Evolutionary conservation across 2,797 vertebrate genomes (phyloP).

Genomic region (Momotus momota): DNA sequence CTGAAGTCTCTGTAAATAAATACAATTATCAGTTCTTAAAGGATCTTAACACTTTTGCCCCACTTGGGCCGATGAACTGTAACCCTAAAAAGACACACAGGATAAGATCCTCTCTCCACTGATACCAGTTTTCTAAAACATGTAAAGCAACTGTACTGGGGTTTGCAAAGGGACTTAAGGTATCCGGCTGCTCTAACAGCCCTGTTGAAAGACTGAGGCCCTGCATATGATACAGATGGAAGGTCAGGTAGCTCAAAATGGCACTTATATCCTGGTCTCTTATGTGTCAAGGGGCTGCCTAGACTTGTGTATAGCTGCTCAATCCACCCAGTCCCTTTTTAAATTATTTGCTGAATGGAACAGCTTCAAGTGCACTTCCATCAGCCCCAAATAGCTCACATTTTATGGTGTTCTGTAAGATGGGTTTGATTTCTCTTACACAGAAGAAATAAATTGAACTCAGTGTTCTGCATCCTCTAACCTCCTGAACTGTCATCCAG

Average conservation of each 20-base stretch:
- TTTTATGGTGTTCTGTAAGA: not conserved
- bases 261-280: not conserved
- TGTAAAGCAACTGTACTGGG: not conserved
- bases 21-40: not conserved
- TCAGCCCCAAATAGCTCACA: not conserved
- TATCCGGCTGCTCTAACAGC: not conserved
- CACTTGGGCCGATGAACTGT: not conserved
- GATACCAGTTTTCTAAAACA: not conserved
- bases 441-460: not conserved
- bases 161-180: not conserved
- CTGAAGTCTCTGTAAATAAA: constrained; percentile 92
- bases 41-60: not conserved
- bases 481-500: not conserved
- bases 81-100: not conserved
- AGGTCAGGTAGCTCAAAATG: not conserved
- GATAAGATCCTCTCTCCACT: not conserved
- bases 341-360: not conserved
- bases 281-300: not conserved
- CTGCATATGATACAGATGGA: not conserved
- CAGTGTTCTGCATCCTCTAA: not conserved
- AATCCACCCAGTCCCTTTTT: not conserved
- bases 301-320: not conserved
- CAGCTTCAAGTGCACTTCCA: not conserved
- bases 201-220: not conserved
- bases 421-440: not conserved